Evolutionary conservation across 92 coral and sea anemone species (phyloP).

Genomic region (Palythoa heliodiscus): DNA sequence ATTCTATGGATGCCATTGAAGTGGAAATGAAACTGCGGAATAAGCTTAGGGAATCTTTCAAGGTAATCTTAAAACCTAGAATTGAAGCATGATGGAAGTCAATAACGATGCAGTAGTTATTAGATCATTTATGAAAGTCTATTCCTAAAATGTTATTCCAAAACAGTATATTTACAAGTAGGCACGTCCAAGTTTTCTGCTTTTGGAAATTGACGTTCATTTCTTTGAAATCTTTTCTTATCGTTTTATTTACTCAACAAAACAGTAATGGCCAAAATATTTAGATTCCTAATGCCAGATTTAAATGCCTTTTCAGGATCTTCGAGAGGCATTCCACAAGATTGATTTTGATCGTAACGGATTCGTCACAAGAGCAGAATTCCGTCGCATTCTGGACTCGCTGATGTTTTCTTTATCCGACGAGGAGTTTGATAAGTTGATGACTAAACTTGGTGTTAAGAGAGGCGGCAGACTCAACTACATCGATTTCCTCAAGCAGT

Average conservation of each 20-base stretch:
- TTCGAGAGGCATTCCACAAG: constrained; percentile 93
- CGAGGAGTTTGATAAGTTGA: constrained; percentile 90
- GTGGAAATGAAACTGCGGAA: constrained; percentile 77
- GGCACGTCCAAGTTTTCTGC: background rate
- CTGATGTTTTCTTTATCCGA: constrained; percentile 83
- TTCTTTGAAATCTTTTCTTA: background rate
- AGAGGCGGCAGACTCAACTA: constrained; percentile 89
- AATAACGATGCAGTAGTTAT: background rate
- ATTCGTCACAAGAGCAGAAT: constrained; percentile 76
- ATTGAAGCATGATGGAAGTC: background rate
- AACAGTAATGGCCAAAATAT: background rate
- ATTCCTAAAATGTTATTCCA: background rate
- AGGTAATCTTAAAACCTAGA: constrained; percentile 47
- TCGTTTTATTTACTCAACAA: background rate
- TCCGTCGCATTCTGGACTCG: constrained; percentile 90
- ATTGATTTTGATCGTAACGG: constrained; percentile 93
- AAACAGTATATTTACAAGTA: background rate
- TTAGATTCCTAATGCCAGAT: background rate
- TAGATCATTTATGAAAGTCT: background rate
- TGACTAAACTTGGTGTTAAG: constrained; percentile 72
- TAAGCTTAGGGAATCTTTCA: constrained; percentile 80
- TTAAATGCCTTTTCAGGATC: constrained; percentile 58
- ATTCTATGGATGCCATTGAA: constrained; percentile 77
- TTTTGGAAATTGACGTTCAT: background rate
- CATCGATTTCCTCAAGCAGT: constrained; percentile 84